Evolutionary conservation across 2,113 vertebrate genomes (phyloP).

Genomic region (Climacteris rufus): DNA sequence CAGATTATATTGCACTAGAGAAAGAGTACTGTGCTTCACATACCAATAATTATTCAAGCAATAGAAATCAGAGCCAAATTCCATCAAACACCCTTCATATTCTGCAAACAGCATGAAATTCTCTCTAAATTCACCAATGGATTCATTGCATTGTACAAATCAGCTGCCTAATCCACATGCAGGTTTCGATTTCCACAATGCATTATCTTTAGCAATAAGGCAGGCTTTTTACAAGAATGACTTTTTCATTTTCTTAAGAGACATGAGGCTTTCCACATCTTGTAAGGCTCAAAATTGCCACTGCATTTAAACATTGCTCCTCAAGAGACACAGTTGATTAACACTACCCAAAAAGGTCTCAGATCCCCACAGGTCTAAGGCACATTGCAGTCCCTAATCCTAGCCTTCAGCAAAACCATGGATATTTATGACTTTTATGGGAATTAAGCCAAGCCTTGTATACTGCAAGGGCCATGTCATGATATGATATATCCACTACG

Average conservation of each 20-base stretch:
- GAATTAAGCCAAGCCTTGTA: not conserved
- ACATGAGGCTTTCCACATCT: not conserved
- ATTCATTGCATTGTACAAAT: not conserved
- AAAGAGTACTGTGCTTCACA: not conserved
- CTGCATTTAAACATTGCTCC: not conserved
- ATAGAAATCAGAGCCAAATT: not conserved
- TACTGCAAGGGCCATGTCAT: not conserved
- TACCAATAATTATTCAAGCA: not conserved
- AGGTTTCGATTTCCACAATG: not conserved
- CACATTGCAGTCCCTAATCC: not conserved
- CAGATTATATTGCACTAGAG: not conserved
- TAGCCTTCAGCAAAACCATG: not conserved
- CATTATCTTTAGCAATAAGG: not conserved
- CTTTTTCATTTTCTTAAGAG: not conserved
- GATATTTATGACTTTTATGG: not conserved
- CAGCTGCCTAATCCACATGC: not conserved
- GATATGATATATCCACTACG: not conserved
- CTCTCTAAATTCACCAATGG: not conserved
- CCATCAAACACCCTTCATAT: not conserved
- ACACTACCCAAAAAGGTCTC: not conserved
- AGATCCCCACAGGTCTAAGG: not conserved
- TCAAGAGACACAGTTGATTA: not conserved
- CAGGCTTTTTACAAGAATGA: not conserved
- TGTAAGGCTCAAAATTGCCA: not conserved
- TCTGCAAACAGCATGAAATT: not conserved